Base-by-base conservation (phyloP, 2,888 invertebrate species). In the Cosmia trapezina region DNA sequence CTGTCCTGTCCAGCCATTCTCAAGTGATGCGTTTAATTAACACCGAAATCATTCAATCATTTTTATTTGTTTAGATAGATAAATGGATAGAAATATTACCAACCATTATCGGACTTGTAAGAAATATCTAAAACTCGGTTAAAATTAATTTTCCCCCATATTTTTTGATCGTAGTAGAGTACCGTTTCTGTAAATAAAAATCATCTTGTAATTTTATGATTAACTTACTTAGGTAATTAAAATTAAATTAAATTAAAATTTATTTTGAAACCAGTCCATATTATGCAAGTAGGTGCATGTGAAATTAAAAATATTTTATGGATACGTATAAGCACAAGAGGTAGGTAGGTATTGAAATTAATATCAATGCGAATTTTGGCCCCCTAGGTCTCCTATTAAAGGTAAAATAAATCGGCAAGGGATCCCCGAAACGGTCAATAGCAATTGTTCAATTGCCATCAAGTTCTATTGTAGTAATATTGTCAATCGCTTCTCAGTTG, bases 101-200 rank as follows among this genome's bases (percentile, higher is more conserved):
- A 87, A 95, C 95, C 82, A 45, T 88, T 80, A 33, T 74, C 59
- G 77, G 92, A 90, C 81, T 87, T 90, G 78, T 92, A 95, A 80
- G 91, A 92, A 74, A 96, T 92, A 79, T 95, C 95, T 49, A 95
- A 87, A 61, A 96, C 87, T 73, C 94, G 88, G 73, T 95, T 93
- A 43, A 92, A 78, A 71, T 82, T 83, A 2, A 91, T 83, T 51
- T 82, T 83, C 4, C 88, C 88, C 94, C 94, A 95, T 65, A 93
- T 81, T 87, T 90, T 91, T 79, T 91, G 88, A 73, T 95, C 94
- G 6, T 76, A 73, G 75, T 83, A 95, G 53, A 95, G 59, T 43
- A 87, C 53, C 19, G 53, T 81, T 41, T 89, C 95, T 95, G 89
- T 9, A 91, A 90, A 43, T 9, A 91, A 90, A 43, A n/a, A 43